These are phyloP conservation scores for Eutrigla gurnardus DNA, from an alignment of 2,797 vertebrate genomes.

Conservation along the genomic window DNA sequence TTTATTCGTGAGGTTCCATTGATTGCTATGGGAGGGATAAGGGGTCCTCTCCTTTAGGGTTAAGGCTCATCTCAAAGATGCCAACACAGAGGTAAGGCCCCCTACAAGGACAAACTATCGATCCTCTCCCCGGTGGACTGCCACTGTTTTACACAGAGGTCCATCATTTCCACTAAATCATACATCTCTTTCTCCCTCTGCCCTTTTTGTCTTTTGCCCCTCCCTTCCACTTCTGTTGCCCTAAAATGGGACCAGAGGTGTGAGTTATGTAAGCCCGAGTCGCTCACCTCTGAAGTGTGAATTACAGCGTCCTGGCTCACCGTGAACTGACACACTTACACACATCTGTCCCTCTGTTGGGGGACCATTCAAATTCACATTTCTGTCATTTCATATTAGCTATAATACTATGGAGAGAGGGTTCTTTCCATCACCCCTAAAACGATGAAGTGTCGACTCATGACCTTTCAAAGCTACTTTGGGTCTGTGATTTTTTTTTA, in stretches of 20 bases:
- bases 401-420: too few relatives aligned
- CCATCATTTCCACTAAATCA: constrained; percentile 63
- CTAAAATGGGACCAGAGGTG: constrained; percentile 44
- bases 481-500: neutral
- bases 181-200: constrained; percentile 49
- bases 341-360: constrained; percentile 50
- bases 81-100: constrained; percentile 66
- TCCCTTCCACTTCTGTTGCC: constrained; percentile 28
- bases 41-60: constrained; percentile 28
- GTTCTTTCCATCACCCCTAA: neutral
- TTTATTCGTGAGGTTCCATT: constrained; percentile 60
- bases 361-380: neutral
- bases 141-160: constrained; percentile 56
- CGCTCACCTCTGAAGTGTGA: constrained; percentile 60
- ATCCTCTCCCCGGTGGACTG: constrained; percentile 57
- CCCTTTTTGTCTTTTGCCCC: constrained; percentile 10
- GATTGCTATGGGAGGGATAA: constrained; percentile 37
- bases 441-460: neutral
- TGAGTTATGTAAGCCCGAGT: constrained; percentile 51
- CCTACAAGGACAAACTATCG: constrained; percentile 79
- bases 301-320: constrained; percentile 38
- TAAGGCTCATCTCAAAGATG: constrained; percentile 64
- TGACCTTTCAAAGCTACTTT: neutral
- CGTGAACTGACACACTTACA: constrained; percentile 35
- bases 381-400: neutral